Base-by-base conservation (phyloP, 2,888 invertebrate genomes). In the Dicycla oo region DNA sequence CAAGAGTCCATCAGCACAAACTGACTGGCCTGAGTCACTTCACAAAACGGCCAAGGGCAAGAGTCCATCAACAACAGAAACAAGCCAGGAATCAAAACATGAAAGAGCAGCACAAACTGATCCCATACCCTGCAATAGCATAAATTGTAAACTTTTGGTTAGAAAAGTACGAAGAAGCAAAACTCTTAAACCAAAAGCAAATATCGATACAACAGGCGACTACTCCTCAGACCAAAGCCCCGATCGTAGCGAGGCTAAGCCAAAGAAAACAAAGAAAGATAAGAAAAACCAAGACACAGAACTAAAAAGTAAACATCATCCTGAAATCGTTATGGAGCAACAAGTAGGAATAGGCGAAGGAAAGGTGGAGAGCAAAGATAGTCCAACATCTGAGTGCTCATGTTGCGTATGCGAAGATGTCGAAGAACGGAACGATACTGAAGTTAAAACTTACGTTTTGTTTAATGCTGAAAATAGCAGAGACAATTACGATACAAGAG, bases 41-140 rank as follows among this genome's bases (percentile, higher is more conserved):
- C n/a, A n/a, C n/a, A n/a, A n/a, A n/a, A n/a, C n/a, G n/a, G n/a
- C n/a, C n/a, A n/a, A n/a, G n/a, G n/a, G n/a, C n/a, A n/a, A n/a
- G n/a, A n/a, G 20, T 34, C n/a, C 11, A 34, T 0, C 15, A 45
- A 15, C 56, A n/a, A 26, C n/a, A 58, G 15, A 23, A 15, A 15
- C 34, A 73, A 45, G 3, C 15, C 5, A 73, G 10, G 38, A 64
- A 8, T 18, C 57, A 5, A 71, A 71, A 54, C 69, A 61, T 34
- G 69, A 87, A 62, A 86, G 80, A 75, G 72, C 79, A 67, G 83
- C 79, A 11, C 90, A 90, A 81, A 89, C 88, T 20, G 78, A 87
- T 1, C 1, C 47, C 23, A 3, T 34, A 6, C 18, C 38, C 8
- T 43, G 26, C n/a, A 40, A 15, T 71, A 26, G 30, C 53, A 20